These are phyloP conservation scores for Apamea sordens DNA, from an alignment of 2,888 invertebrate genomes.

Conservation along the genomic window DNA sequence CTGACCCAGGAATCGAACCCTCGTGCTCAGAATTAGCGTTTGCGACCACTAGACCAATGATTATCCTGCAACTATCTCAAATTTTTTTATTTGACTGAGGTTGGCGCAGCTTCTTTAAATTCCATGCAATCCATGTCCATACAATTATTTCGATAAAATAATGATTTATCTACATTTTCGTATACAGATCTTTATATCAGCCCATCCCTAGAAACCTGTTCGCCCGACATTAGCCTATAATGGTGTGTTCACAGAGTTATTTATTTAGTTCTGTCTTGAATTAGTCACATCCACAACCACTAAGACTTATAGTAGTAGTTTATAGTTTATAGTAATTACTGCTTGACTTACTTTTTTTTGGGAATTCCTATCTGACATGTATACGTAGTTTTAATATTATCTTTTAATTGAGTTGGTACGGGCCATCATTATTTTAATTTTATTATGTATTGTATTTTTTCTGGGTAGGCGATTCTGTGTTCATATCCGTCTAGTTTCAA, in stretches of 20 bases:
- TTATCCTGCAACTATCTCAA: not conserved
- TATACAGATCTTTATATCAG: not conserved
- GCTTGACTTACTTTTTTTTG: constrained; percentile 30
- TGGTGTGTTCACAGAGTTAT: constrained; percentile 51
- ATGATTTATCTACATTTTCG: not conserved
- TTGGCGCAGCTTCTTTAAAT: not conserved
- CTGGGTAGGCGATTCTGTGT: not conserved
- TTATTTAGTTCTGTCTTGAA: constrained; percentile 43
- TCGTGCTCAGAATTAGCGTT: not conserved
- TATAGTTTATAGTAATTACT: constrained; percentile 39
- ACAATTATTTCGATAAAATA: not conserved
- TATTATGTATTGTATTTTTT: not conserved
- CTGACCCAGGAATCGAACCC: not conserved
- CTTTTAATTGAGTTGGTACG: not conserved
- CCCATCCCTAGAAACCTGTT: constrained; percentile 56
- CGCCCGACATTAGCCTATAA: constrained; percentile 64
- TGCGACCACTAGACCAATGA: not conserved
- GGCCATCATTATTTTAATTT: not conserved
- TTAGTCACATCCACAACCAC: constrained; percentile 22
- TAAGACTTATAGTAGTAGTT: constrained; percentile 49
- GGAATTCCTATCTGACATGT: constrained; percentile 5
- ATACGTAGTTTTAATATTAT: not conserved
- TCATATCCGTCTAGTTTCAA: not conserved
- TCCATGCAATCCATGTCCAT: too few relatives aligned
- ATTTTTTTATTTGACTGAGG: not conserved